phyloP scores from a whole-genome alignment of 2,888 invertebrate genomes.

The Rotaria magnacalcarata region DNA sequence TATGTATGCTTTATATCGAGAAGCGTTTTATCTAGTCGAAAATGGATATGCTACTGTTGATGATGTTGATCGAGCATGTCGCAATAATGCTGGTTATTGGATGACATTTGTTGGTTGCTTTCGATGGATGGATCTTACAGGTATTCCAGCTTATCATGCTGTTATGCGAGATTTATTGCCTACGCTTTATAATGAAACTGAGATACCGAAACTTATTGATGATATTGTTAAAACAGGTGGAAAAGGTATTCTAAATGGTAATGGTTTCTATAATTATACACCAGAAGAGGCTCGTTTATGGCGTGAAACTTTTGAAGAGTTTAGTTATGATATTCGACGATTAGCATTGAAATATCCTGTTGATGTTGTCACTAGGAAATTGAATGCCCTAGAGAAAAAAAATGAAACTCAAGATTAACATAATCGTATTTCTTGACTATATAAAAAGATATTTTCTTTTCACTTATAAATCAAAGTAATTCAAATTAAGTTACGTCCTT shows the following conservation, averaged over 20 bases:
- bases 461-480: too few species aligned
- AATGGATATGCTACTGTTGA: not conserved
- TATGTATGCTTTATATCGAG: conserved; percentile 18
- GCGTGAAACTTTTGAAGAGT: conserved; percentile 14
- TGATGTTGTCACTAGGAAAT: not conserved
- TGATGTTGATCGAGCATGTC: not conserved
- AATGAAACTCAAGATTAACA: too few species aligned
- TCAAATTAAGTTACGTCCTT: too few species aligned
- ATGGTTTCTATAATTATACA: not conserved
- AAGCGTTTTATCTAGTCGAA: not conserved
- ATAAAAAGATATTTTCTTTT: too few species aligned
- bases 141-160: not conserved
- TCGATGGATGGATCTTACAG: not conserved
- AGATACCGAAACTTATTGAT: not conserved
- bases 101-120: conserved; percentile 8
- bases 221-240: not conserved
- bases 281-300: conserved; percentile 16
- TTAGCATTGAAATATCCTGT: conserved; percentile 2
- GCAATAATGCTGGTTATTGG: conserved; percentile 2
- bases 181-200: not conserved
- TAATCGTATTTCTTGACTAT: too few species aligned
- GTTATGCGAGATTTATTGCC: conserved; percentile 5
- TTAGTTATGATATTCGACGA: conserved; percentile 4
- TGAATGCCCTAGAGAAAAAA: not conserved
- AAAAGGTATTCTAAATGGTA: not conserved